Base-by-base conservation (phyloP, 2,888 invertebrate genomes). In the Bembecia ichneumoniformis region DNA sequence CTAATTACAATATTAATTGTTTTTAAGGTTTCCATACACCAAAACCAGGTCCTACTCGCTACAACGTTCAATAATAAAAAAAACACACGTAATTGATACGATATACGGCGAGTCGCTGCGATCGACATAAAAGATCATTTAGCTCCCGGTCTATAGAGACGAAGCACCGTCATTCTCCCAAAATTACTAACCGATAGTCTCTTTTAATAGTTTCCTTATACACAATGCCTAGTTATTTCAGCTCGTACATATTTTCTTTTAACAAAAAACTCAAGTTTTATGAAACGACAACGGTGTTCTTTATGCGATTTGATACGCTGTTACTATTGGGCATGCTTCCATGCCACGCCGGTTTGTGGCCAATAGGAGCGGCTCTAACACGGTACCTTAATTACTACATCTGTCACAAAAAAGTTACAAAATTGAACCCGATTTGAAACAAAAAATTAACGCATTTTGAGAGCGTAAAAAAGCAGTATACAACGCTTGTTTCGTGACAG, bases 201-300 rank as follows among this genome's bases (percentile, higher is more conserved):
- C 57, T 56, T 62, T 70, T 73, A 71, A 74, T 72, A 75, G 79
- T 76, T 73, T 74, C 73, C 68, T 65, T 67, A 64, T 58, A 63
- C 65, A 75, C 75, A 78, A 72, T 71, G 64, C 66, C 60, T 64
- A 60, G 71, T 74, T 76, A 77, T 77, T 77, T 68, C 62, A 66
- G 62, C 56, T 40, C 16, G 44, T 44, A 57, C 57, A 53, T 59
- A 60, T 63, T 66, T 66, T 64, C 67, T 65, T 65, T 28, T 65
- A 58, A 58, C 50, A 48, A 64, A 69, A 77, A 77, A 76, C 75
- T 43, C 11, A 47, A 68, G 62, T 68, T 69, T 72, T 73, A 64
- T 71, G 55, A 51, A 55, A 50, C 59, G 46, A 67, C 63, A 68
- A 65, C 61, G 64, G 71, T 63, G 63, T 68, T 68, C 72, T 72